Conservation (phyloP, 2,888 invertebrate genomes). For the Holacanthella duospinosa region DNA sequence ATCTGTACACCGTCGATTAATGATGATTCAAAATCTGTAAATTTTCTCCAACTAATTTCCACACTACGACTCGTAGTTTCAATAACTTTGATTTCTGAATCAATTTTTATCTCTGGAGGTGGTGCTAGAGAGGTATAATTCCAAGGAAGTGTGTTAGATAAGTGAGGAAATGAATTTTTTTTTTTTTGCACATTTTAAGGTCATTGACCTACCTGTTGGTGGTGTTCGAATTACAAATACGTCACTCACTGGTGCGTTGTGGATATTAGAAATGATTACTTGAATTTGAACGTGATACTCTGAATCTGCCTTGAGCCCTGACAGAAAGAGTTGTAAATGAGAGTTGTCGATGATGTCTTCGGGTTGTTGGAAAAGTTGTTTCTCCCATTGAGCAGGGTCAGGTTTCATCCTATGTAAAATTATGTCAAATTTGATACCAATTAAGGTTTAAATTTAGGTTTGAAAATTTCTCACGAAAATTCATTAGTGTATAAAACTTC, state of each 20-base stretch:
- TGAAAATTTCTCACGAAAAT: constrained; percentile 53
- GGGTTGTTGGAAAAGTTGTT: constrained; percentile 76
- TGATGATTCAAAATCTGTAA: constrained; percentile 65
- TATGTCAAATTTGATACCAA: neutral
- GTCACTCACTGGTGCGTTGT: constrained; percentile 65
- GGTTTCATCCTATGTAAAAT: constrained; percentile 33
- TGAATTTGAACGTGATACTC: constrained; percentile 73
- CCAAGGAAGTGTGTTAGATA: no score
- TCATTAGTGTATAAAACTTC: constrained; percentile 72
- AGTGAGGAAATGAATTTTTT: neutral
- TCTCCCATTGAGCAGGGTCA: constrained; percentile 52
- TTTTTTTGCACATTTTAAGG: neutral
- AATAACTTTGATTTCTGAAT: constrained; percentile 60
- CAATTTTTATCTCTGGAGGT: constrained; percentile 55
- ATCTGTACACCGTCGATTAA: constrained; percentile 81
- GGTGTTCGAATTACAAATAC: constrained; percentile 62
- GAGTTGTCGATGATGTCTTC: constrained; percentile 74
- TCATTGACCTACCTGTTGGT: constrained; percentile 43
- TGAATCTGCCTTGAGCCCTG: constrained; percentile 64
- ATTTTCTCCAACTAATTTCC: constrained; percentile 68
- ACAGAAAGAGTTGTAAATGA: constrained; percentile 71
- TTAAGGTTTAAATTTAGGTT: neutral
- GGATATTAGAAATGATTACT: constrained; percentile 62
- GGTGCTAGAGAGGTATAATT: constrained; percentile 48
- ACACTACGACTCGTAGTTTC: constrained; percentile 70